Evolutionary conservation across 2,888 invertebrate genomes (phyloP), one percentile per base, ranked within the genome.

Genomic region (Papilio protenor): DNA sequence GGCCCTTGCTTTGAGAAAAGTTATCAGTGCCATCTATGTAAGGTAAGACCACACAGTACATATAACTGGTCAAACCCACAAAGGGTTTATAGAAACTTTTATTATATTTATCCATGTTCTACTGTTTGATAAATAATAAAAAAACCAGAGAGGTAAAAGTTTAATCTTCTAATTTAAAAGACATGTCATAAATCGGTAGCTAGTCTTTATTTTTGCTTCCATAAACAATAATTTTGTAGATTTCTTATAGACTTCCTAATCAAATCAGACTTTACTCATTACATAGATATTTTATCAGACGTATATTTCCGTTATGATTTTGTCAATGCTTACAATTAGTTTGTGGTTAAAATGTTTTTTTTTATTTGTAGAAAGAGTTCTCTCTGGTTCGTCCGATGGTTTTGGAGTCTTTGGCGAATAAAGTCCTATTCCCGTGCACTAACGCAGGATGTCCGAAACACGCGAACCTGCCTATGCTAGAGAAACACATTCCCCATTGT

Each of bases 401-500:
- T 0, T 88, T 96, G 66, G 96, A 96, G 83, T 95, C 96, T 0
- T 85, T 96, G 61, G 95, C 95, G 45, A 95, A 95, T 79, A 96
- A 96, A 85, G 93, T 96, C 6, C 88, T 96, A 77, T 96, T 96
- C 79, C 95, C 95, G 0, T 96, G 96, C 86, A 94, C 92, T 21
- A 95, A 96, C 82, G 83, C 87, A 0, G 96, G 96, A n/a, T 96
- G 96, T 81, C 92, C 92, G 1, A 95, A 95, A 76, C 95, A 95
- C 72, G 91, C 96, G 14, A 95, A 95, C 0, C 87, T 95, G 21
- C 90, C 94, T 1, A 83, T 94, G 40, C 87, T 96, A 14, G 95
- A 95, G 66, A 95, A 95, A 84, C 96, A 96, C 81, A 90, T 89
- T 3, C 85, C 90, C 0, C 91, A 91, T 80, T 95, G 95, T 87